Percentiles rank a stretch among this genome's conserved stretches.
Evolutionary conservation across 2,113 vertebrate genomes (phyloP).

Genomic region (Thalassoma bifasciatum): DNA sequence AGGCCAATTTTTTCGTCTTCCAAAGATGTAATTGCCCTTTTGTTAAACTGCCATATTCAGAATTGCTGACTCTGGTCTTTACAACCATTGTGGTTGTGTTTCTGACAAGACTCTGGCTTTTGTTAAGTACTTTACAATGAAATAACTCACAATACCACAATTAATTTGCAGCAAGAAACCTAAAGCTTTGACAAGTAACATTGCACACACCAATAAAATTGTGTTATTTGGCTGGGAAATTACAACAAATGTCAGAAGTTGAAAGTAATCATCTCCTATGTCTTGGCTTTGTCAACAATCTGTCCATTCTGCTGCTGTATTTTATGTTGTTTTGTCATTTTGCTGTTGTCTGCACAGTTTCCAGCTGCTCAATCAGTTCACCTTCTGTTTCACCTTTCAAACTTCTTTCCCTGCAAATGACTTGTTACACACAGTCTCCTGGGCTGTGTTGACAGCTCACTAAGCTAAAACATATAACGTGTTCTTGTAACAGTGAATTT

Average conservation of each 20-base stretch:
- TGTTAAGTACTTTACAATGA: constrained; percentile 34
- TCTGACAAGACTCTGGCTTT: constrained; percentile 57
- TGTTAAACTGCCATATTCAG: constrained; percentile 43
- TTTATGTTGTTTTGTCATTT: constrained; percentile 14
- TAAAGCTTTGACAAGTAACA: constrained; percentile 48
- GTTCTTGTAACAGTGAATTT: constrained; percentile 24
- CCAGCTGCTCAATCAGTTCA: constrained; percentile 31
- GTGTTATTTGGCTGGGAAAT: constrained; percentile 41
- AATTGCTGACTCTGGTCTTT: constrained; percentile 50
- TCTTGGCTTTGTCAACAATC: constrained; percentile 40
- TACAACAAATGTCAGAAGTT: constrained; percentile 41
- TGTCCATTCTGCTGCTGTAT: constrained; percentile 29
- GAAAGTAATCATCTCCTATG: constrained; percentile 46
- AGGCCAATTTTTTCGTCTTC: constrained; percentile 24
- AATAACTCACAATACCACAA: constrained; percentile 40
- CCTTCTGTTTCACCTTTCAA: constrained; percentile 42
- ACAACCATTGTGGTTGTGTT: constrained; percentile 26
- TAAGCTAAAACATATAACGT: constrained; percentile 45
- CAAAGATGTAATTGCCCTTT: constrained; percentile 43
- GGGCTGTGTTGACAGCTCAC: constrained; percentile 31
- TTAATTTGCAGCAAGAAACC: constrained; percentile 36
- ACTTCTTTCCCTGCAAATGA: constrained; percentile 36
- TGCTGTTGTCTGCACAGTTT: constrained; percentile 32
- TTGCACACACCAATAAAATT: constrained; percentile 40
- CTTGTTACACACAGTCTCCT: constrained; percentile 31